These are phyloP conservation scores for Phoebastria nigripes DNA, from an alignment of 2,797 vertebrate genomes.

Conservation along the genomic window DNA sequence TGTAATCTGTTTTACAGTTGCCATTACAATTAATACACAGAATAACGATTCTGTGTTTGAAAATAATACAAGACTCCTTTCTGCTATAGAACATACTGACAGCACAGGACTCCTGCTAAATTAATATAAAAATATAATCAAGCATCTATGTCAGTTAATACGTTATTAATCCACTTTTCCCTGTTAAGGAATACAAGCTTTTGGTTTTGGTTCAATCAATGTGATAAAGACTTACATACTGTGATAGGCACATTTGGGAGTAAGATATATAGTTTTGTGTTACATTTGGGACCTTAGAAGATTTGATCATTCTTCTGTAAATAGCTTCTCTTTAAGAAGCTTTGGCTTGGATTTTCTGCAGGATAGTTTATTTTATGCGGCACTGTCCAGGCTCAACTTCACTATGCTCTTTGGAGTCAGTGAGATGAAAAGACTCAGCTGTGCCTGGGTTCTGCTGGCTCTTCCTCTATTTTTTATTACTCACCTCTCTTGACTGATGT, in stretches of 20 bases:
- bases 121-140: not conserved
- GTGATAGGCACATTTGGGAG: not conserved
- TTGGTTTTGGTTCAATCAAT: not conserved
- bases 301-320: not conserved
- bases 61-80: not conserved
- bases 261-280: not conserved
- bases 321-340: not conserved
- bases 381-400: not conserved
- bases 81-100: not conserved
- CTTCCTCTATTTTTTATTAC: not conserved
- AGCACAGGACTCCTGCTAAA: not conserved
- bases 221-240: not conserved
- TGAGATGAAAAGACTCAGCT: conserved; percentile 16
- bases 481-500: not conserved
- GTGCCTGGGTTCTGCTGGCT: not conserved
- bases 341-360: not conserved
- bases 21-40: not conserved
- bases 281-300: not conserved
- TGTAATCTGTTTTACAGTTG: not conserved
- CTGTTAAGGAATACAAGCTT: not conserved
- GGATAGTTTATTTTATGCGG: not conserved
- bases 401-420: conserved; percentile 14
- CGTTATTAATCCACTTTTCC: not conserved
- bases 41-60: not conserved
- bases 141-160: not conserved